A percentile compares a stretch with the other conserved stretches of the same genome.
Evolutionary conservation across 2,888 invertebrate genomes (phyloP).

Genomic region (Nineta flava): DNA sequence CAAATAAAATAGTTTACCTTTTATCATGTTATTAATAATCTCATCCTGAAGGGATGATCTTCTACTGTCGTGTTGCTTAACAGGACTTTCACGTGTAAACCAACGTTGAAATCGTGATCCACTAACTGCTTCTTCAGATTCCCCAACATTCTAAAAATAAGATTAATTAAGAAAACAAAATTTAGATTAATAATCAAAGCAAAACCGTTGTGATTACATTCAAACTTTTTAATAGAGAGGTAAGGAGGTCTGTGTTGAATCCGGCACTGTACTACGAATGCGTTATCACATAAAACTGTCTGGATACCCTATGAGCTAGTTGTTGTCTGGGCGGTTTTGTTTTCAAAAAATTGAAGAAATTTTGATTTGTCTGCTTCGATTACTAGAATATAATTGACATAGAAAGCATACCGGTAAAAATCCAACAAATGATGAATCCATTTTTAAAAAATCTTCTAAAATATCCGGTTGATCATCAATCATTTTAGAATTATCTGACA

Average conservation of each 20-base stretch:
- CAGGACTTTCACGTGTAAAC: slow-evolving; percentile 57
- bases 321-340: no score
- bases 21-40: slow-evolving; percentile 44
- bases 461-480: slow-evolving; percentile 34
- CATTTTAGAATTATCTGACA: neutral
- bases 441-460: slow-evolving; percentile 72
- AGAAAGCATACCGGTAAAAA: slow-evolving; percentile 43
- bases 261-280: slow-evolving; percentile 29
- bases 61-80: slow-evolving; percentile 25
- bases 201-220: no score
- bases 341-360: neutral
- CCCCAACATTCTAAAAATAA: slow-evolving; percentile 37
- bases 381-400: neutral
- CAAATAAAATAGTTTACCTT: no score
- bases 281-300: no score
- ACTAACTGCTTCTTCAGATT: slow-evolving; percentile 33
- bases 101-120: slow-evolving; percentile 65
- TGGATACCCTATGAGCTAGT: no score
- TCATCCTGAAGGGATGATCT: slow-evolving; percentile 44
- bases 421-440: slow-evolving; percentile 57
- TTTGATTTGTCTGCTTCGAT: neutral
- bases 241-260: no score
- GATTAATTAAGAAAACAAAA: no score
- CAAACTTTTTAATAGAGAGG: no score
- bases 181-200: no score